Evolutionary conservation across 2,113 vertebrate species (phyloP).

Genomic region (Mus spicilegus): DNA sequence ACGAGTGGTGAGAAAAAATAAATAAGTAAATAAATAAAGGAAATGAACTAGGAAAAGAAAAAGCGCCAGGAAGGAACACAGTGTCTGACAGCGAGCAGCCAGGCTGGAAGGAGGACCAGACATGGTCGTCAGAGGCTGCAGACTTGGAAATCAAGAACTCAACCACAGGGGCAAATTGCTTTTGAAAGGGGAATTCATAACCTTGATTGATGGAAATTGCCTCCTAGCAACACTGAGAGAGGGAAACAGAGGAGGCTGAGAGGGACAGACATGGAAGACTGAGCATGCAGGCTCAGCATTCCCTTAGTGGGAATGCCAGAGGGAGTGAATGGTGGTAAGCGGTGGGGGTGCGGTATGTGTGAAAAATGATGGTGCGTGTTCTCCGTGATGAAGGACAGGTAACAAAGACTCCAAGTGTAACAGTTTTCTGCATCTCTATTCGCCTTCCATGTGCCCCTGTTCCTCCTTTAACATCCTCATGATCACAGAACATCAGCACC

Average conservation of each 20-base stretch:
- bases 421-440: too few relatives aligned
- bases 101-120: neutral
- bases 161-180: neutral
- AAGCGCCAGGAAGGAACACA: neutral
- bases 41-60: neutral
- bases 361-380: neutral
- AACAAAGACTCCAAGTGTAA: neutral
- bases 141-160: neutral
- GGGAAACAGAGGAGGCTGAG: neutral
- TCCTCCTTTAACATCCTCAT: neutral
- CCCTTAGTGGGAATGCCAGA: too few relatives aligned
- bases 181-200: neutral
- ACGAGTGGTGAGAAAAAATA: neutral
- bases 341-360: neutral
- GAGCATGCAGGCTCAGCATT: neutral
- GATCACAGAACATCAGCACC: neutral
- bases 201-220: neutral
- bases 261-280: fast-evolving
- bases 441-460: too few relatives aligned
- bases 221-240: neutral
- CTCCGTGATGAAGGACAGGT: neutral
- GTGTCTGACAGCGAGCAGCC: fast-evolving
- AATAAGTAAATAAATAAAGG: too few relatives aligned
- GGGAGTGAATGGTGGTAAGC: too few relatives aligned
- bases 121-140: neutral